These are phyloP conservation scores for Campoletis raptor DNA, from an alignment of 2,888 invertebrate species.

Conservation along the genomic window DNA sequence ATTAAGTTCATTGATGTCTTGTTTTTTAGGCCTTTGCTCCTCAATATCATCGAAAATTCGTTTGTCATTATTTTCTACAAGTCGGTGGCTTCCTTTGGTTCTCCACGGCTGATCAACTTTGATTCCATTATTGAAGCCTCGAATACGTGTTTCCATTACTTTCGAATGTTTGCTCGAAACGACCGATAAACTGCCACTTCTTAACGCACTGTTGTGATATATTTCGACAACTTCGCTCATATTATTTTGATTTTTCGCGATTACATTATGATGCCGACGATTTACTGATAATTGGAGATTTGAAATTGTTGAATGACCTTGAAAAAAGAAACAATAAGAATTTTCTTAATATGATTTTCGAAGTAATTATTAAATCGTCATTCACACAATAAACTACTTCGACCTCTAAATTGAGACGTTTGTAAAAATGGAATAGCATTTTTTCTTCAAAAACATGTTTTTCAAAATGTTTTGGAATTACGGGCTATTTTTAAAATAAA, in stretches of 20 bases:
- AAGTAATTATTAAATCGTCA: background rate
- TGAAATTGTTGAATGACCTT: slow-evolving; percentile 59
- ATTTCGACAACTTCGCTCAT: slow-evolving; percentile 78
- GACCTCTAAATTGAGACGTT: background rate
- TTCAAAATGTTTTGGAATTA: background rate
- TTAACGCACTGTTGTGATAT: slow-evolving; percentile 78
- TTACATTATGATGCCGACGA: slow-evolving; percentile 41
- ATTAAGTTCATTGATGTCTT: slow-evolving; percentile 24
- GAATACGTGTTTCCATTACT: slow-evolving; percentile 55
- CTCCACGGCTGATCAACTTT: slow-evolving; percentile 39
- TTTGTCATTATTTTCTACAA: slow-evolving; percentile 31
- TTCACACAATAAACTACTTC: background rate
- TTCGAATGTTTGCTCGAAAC: slow-evolving; percentile 74
- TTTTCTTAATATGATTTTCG: background rate
- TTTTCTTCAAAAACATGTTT: background rate
- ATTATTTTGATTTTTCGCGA: slow-evolving; percentile 65
- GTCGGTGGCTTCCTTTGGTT: slow-evolving; percentile 34
- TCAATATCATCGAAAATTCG: slow-evolving; percentile 23
- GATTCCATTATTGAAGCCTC: slow-evolving; percentile 2
- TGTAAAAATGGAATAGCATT: background rate
- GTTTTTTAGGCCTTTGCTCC: slow-evolving; percentile 36
- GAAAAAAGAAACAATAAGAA: background rate
- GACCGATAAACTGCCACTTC: slow-evolving; percentile 75
- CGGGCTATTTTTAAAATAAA: background rate
- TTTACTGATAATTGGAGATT: slow-evolving; percentile 34